These are phyloP conservation scores for Papilio protenor DNA, from an alignment of 2,888 invertebrate species.

Conservation along the genomic window DNA sequence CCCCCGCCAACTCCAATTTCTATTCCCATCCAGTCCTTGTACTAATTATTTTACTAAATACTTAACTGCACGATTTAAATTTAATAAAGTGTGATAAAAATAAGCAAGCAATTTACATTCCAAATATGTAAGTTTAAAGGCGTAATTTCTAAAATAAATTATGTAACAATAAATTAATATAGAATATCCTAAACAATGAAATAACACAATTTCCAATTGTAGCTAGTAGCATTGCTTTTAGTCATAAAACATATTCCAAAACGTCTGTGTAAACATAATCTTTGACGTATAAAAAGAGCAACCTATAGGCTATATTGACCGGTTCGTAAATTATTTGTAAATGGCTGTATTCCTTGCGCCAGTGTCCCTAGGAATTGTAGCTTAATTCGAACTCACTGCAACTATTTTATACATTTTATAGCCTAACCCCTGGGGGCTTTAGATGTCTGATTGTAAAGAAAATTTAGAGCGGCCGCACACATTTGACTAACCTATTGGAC, in stretches of 20 bases:
- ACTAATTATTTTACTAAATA: no score
- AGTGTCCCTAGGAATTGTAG: constrained; percentile 15
- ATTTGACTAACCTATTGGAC: no score
- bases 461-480: neutral
- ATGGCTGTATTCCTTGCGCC: constrained; percentile 1
- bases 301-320: neutral
- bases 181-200: no score
- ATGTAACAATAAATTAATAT: no score
- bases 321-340: constrained; percentile 28
- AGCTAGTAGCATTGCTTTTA: neutral
- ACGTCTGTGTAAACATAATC: neutral
- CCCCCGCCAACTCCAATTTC: no score
- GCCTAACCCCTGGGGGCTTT: neutral
- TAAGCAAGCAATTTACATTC: no score
- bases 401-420: constrained; percentile 19
- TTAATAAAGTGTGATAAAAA: no score
- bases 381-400: constrained; percentile 9
- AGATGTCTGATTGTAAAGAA: neutral
- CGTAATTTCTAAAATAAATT: no score
- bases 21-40: no score
- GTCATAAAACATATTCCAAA: neutral
- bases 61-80: no score
- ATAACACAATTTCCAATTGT: neutral
- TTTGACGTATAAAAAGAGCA: constrained; percentile 27
- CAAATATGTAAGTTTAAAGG: no score